Base-by-base conservation (phyloP, 2,797 vertebrate species). In the Neosalanx taihuensis region DNA sequence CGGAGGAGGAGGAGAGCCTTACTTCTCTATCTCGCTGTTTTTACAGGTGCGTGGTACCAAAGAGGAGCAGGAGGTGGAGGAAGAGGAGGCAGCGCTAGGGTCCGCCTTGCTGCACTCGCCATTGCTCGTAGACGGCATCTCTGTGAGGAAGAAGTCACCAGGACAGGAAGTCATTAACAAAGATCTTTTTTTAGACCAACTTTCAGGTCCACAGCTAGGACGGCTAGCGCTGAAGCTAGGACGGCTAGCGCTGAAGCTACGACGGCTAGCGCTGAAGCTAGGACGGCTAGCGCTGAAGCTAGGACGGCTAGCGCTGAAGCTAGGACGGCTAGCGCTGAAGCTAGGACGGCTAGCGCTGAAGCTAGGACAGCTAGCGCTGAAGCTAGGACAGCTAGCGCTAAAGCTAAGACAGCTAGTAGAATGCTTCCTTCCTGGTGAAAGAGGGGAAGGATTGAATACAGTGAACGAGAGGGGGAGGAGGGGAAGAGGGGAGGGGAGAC, bases 41-140 rank as follows among this genome's bases (percentile, higher is more conserved):
- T 94, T 94, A 90, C 93, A 94, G 78, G 93, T 94, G 79, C 93
- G 90, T 5, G 91, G 92, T 91, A 82, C 93, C 79, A 88, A 94
- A 92, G 92, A 95, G 91, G 73, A 74, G 60, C 95, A 96, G 83
- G 46, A 51, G 91, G 77, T 91, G 86, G 92, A 95, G 91, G 91
- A 94, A 90, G 72, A 72, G 67, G 95, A 96, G 77, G 96, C 95
- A 82, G 95, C 94, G 90, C 94, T 94, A 77, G 94, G 91, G 78
- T 99, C 97, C 72, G 94, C 95, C 88, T 98, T 99, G 93, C 94
- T 97, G 93, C 95, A 93, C 85, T 99, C 97, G 0, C 97, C 96
- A 2, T 98, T 99, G 94, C 97, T 99, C 31, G 97, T 99, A 63
- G 97, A 99, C 57, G 97, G 97, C 97, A 99, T 98, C 92, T 99